phyloP scores from a whole-genome alignment of 2,797 vertebrate genomes.

The Otus scops region DNA sequence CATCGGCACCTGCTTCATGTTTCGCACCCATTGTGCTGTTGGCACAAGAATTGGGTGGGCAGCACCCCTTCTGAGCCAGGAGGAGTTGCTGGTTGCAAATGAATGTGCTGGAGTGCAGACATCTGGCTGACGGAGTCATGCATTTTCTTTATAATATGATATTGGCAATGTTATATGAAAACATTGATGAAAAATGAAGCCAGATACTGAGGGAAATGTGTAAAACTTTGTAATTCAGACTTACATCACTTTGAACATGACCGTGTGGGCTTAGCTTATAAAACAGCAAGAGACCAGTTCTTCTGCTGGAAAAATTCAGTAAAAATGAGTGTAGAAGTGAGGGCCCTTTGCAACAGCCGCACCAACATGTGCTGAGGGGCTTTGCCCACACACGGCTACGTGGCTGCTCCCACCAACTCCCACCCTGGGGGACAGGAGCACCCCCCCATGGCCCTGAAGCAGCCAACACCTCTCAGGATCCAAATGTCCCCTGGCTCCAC shows the following conservation, averaged over 20 bases:
- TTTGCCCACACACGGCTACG: rapidly evolving
- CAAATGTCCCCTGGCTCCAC: neutral
- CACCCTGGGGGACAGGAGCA: neutral
- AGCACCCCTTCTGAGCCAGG: neutral
- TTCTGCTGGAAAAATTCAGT: neutral
- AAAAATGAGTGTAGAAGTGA: neutral
- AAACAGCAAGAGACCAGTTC: neutral
- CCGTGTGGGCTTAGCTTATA: neutral
- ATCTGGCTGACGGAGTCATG: neutral
- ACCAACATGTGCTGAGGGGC: rapidly evolving
- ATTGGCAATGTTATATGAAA: neutral
- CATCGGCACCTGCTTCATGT: neutral
- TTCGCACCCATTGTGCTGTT: rapidly evolving
- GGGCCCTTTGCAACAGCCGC: neutral
- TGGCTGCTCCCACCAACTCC: neutral
- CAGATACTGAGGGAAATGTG: neutral
- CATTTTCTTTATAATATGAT: rapidly evolving
- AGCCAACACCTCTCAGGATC: neutral
- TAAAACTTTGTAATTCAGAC: neutral
- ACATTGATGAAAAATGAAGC: neutral
- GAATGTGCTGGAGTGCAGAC: neutral
- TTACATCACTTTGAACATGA: neutral
- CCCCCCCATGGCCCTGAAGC: neutral
- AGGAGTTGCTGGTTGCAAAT: neutral
- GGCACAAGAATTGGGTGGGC: neutral